phyloP scores from a whole-genome alignment of 2,888 invertebrate genomes.

The Cepaea hortensis region DNA sequence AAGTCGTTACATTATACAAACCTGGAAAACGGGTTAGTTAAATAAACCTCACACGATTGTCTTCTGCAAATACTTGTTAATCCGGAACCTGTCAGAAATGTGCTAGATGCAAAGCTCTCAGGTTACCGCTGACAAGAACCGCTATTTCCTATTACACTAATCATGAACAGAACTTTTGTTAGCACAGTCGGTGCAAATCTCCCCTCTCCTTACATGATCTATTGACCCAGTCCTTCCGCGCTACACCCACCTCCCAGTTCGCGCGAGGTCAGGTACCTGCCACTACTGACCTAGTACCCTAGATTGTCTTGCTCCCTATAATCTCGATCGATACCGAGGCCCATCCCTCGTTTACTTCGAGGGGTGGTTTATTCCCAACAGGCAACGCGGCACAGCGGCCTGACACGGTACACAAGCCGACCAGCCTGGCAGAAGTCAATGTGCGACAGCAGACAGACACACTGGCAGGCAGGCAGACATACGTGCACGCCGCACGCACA shows the following conservation, averaged over 20 bases:
- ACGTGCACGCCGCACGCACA: too few relatives aligned
- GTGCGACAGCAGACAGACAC: too few relatives aligned
- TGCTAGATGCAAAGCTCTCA: background rate
- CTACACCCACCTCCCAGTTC: background rate
- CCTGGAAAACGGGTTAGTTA: too few relatives aligned
- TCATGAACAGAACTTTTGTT: conserved; percentile 23
- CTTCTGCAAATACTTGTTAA: background rate
- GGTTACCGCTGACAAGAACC: background rate
- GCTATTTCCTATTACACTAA: conserved; percentile 11
- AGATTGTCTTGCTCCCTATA: conserved; percentile 35
- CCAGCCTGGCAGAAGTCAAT: too few relatives aligned
- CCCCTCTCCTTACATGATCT: conserved; percentile 37
- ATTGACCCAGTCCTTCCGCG: conserved; percentile 19
- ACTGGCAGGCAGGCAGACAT: too few relatives aligned
- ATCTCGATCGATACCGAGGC: conserved; percentile 36
- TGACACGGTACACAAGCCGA: too few relatives aligned
- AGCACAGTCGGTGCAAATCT: conserved; percentile 18
- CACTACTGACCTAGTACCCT: conserved; percentile 46
- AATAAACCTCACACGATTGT: background rate
- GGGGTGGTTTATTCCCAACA: too few relatives aligned
- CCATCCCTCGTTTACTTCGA: too few relatives aligned
- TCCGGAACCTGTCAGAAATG: background rate
- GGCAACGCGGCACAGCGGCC: too few relatives aligned
- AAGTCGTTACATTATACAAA: too few relatives aligned
- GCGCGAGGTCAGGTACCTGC: conserved; percentile 35